These are phyloP conservation scores for Anadara kagoshimensis DNA, from an alignment of 1,140 invertebrate species.

Conservation along the genomic window DNA sequence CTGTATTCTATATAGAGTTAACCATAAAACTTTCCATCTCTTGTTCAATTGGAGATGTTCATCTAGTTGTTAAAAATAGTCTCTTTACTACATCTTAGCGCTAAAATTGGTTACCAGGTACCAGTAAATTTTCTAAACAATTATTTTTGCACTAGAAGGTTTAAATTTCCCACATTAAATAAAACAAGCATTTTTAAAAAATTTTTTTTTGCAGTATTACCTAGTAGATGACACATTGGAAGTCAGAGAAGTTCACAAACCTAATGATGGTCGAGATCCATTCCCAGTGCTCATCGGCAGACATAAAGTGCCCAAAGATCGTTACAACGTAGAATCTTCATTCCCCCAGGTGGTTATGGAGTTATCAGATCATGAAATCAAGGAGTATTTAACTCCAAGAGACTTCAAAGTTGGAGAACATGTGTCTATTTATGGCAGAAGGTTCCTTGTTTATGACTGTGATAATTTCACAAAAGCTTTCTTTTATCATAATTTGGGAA, in stretches of 20 bases:
- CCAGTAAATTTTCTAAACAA: too few species aligned
- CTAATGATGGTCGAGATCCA: slow-evolving; percentile 84
- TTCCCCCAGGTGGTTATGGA: slow-evolving; percentile 76
- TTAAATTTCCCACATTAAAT: too few species aligned
- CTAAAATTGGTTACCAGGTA: too few species aligned
- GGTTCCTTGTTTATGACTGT: slow-evolving; percentile 86
- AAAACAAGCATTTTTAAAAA: too few species aligned
- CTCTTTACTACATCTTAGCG: too few species aligned
- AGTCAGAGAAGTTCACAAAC: slow-evolving; percentile 82
- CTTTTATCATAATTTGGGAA: slow-evolving; percentile 81
- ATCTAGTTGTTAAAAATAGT: too few species aligned
- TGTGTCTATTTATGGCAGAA: slow-evolving; percentile 86
- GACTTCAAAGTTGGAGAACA: slow-evolving; percentile 87
- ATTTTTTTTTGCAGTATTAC: slow-evolving; percentile 85
- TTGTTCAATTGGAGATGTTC: too few species aligned
- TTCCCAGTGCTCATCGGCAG: slow-evolving; percentile 83
- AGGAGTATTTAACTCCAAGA: slow-evolving; percentile 83
- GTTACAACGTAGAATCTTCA: slow-evolving; percentile 80
- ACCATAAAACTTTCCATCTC: too few species aligned
- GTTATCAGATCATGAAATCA: slow-evolving; percentile 80
- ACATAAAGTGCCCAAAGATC: slow-evolving; percentile 86
- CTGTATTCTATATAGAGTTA: too few species aligned
- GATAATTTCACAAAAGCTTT: slow-evolving; percentile 87
- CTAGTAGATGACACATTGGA: slow-evolving; percentile 87
- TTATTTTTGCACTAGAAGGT: too few species aligned